Conservation (phyloP, 1,140 invertebrate species). For the Carposina sasakii region DNA sequence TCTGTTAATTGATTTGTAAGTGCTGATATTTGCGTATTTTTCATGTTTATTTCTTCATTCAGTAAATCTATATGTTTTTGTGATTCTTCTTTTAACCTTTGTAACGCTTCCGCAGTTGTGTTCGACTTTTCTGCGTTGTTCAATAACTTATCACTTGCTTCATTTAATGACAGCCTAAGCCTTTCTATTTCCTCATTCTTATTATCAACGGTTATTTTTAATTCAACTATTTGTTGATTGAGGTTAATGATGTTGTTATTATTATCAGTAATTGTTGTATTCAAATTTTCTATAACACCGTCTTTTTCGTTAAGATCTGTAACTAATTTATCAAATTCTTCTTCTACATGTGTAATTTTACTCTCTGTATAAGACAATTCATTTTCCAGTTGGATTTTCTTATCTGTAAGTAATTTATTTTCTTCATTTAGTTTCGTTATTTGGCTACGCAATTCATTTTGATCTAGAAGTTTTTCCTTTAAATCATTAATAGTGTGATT, state of each 20-base stretch:
- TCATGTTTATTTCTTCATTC: constrained; percentile 38
- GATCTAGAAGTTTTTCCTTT: constrained; percentile 28
- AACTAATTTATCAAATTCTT: constrained; percentile 52
- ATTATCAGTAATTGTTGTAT: constrained; percentile 31
- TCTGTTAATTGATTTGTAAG: constrained; percentile 32
- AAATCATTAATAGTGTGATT: constrained; percentile 37
- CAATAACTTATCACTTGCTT: constrained; percentile 32
- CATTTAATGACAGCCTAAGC: constrained; percentile 28
- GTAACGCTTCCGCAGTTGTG: constrained; percentile 34
- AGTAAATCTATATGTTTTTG: constrained; percentile 33
- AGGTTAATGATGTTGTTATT: constrained; percentile 31
- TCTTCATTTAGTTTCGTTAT: constrained; percentile 33
- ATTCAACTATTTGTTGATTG: constrained; percentile 30
- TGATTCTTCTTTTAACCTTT: constrained; percentile 41
- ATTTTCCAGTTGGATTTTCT: constrained; percentile 40
- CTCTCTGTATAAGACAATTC: constrained; percentile 39
- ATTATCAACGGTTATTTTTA: constrained; percentile 32
- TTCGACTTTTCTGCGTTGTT: constrained; percentile 22
- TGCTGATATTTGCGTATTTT: constrained; percentile 39
- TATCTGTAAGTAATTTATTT: constrained; percentile 34
- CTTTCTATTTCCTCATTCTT: constrained; percentile 47
- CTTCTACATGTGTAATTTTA: constrained; percentile 46
- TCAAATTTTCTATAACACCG: constrained; percentile 41
- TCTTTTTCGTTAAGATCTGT: constrained; percentile 50
- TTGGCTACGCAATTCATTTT: constrained; percentile 28